phyloP scores from a whole-genome alignment of 2,113 vertebrate species.

The Laticauda laticaudata region DNA sequence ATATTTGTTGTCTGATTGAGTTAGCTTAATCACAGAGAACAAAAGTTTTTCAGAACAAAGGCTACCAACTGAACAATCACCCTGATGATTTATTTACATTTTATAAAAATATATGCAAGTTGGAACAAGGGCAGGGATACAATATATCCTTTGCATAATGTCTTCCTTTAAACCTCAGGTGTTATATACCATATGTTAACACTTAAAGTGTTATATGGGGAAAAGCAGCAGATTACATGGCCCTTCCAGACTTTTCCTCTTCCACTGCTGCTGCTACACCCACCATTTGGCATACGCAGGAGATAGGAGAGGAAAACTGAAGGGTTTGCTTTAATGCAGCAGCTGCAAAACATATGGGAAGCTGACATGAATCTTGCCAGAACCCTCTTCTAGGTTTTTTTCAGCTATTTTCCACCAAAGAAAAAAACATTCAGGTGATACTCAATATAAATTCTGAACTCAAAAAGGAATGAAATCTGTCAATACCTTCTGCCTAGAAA shows the following conservation, averaged over 20 bases:
- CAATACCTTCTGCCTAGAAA: slow-evolving; percentile 21
- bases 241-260: slow-evolving; percentile 49
- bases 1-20: slow-evolving; percentile 60
- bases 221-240: slow-evolving; percentile 58
- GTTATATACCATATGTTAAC: slow-evolving; percentile 65
- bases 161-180: slow-evolving; percentile 59
- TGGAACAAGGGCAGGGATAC: neutral
- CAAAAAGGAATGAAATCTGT: slow-evolving; percentile 53
- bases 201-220: slow-evolving; percentile 62
- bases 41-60: slow-evolving; percentile 54
- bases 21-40: slow-evolving; percentile 63
- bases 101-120: slow-evolving; percentile 51
- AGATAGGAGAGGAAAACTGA: slow-evolving; percentile 65
- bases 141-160: slow-evolving; percentile 55
- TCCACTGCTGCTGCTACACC: slow-evolving; percentile 62
- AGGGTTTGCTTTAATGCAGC: slow-evolving; percentile 66
- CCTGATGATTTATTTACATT: slow-evolving; percentile 58
- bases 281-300: slow-evolving; percentile 70
- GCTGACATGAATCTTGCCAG: slow-evolving; percentile 65
- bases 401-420: slow-evolving; percentile 72
- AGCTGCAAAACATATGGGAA: slow-evolving; percentile 77
- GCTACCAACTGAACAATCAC: slow-evolving; percentile 52
- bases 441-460: slow-evolving; percentile 38
- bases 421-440: slow-evolving; percentile 56
- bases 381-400: slow-evolving; percentile 60